phyloP scores from a whole-genome alignment of 2,888 invertebrate genomes.

The Heliconius cydno region DNA sequence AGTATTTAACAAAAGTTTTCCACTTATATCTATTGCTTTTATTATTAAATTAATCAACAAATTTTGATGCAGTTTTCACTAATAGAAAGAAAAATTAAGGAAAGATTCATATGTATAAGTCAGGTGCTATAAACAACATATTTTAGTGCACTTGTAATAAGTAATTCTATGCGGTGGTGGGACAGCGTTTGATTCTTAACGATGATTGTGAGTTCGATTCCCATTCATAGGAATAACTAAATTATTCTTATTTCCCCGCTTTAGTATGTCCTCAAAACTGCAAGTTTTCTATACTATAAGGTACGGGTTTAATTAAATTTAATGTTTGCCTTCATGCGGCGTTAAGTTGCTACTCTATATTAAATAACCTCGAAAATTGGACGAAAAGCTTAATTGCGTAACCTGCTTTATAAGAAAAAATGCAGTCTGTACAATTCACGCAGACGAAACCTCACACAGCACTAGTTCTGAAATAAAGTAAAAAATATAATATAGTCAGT shows the following conservation, averaged over 20 bases:
- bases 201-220: neutral
- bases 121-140: neutral
- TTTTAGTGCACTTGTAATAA: neutral
- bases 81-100: neutral
- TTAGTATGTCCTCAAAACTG: neutral
- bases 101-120: neutral
- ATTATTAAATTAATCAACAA: neutral
- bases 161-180: too few relatives aligned
- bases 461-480: neutral
- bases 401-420: too few relatives aligned
- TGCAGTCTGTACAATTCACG: neutral
- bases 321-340: neutral
- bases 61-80: neutral
- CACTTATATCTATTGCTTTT: too few relatives aligned
- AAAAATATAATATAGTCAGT: conserved; percentile 43
- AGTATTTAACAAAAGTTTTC: too few relatives aligned
- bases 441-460: neutral
- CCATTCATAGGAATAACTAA: neutral
- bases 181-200: too few relatives aligned
- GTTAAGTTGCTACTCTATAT: neutral
- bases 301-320: too few relatives aligned
- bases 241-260: neutral
- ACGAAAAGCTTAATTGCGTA: neutral
- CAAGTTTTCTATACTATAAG: too few relatives aligned
- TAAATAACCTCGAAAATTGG: neutral